These are phyloP conservation scores for Morpho deidamia DNA, from an alignment of 2,888 invertebrate species.

Conservation along the genomic window DNA sequence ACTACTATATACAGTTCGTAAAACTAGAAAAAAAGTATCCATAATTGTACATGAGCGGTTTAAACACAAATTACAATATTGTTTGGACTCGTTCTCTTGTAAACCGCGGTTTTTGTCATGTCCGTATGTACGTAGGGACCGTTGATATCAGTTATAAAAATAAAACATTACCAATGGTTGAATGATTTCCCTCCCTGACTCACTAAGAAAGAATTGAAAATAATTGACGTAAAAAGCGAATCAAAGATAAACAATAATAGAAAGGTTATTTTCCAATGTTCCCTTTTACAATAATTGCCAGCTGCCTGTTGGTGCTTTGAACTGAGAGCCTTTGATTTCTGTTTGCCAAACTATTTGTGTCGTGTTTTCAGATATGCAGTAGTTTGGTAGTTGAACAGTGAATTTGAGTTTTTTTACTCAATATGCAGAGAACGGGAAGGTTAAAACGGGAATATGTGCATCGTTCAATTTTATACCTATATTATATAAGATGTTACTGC, in stretches of 20 bases:
- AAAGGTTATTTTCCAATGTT: conserved; percentile 38
- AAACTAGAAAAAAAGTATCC: too few relatives aligned
- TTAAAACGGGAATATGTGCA: not conserved
- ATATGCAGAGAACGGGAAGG: not conserved
- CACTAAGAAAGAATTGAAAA: not conserved
- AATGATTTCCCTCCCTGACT: too few relatives aligned
- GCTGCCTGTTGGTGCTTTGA: conserved; percentile 33
- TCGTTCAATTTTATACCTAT: too few relatives aligned
- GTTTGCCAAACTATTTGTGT: conserved; percentile 30
- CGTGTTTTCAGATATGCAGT: conserved; percentile 22
- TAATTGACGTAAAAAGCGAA: not conserved
- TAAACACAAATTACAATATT: too few relatives aligned
- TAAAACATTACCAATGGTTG: too few relatives aligned
- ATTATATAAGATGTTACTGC: too few relatives aligned
- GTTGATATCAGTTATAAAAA: not conserved
- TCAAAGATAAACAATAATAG: not conserved
- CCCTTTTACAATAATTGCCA: conserved; percentile 52
- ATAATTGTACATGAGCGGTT: too few relatives aligned
- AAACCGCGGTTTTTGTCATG: too few relatives aligned
- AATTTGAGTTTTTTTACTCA: conserved; percentile 1
- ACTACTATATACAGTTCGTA: too few relatives aligned
- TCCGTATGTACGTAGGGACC: too few relatives aligned
- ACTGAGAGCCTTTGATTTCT: conserved; percentile 27
- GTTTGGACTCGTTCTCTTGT: too few relatives aligned
- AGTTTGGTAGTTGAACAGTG: conserved; percentile 6